phyloP scores from a whole-genome alignment of 2,888 invertebrate genomes.

The Zygogramma bicolorata region DNA sequence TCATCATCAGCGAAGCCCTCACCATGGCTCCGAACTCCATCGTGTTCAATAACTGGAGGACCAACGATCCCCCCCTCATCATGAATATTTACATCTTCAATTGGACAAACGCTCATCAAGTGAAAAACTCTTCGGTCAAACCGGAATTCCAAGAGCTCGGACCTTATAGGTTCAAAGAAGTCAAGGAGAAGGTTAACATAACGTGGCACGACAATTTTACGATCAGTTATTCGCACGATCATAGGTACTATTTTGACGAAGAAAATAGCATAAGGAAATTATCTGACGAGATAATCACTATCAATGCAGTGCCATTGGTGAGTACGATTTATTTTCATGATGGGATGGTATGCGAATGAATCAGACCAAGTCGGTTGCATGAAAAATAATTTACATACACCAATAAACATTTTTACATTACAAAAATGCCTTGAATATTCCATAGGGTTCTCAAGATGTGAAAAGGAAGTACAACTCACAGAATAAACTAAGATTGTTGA shows the following conservation, averaged over 20 bases:
- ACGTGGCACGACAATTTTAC: conserved; percentile 81
- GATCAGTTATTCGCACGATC: conserved; percentile 76
- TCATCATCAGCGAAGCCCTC: conserved; percentile 53
- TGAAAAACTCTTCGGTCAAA: conserved; percentile 69
- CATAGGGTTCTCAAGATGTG: no score
- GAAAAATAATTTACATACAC: no score
- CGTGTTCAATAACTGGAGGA: conserved; percentile 60
- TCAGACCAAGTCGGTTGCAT: no score
- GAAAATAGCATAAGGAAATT: conserved; percentile 77
- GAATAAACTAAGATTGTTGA: no score
- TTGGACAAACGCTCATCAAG: conserved; percentile 68
- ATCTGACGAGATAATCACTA: conserved; percentile 76
- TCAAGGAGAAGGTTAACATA: conserved; percentile 78
- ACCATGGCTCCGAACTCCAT: conserved; percentile 54
- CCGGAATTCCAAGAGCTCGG: conserved; percentile 72
- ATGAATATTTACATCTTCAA: conserved; percentile 63
- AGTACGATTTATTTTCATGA: no score
- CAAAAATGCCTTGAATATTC: no score
- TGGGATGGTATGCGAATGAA: no score
- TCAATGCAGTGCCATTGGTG: conserved; percentile 86
- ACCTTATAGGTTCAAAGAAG: conserved; percentile 77
- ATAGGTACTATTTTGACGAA: conserved; percentile 78
- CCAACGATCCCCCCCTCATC: conserved; percentile 60
- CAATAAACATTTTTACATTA: no score
- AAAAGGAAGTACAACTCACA: no score